Percentiles rank a stretch among this genome's conserved stretches.
Evolutionary conservation across 2,888 invertebrate genomes (phyloP).

Genomic region (Troglohyphantes excavatus): DNA sequence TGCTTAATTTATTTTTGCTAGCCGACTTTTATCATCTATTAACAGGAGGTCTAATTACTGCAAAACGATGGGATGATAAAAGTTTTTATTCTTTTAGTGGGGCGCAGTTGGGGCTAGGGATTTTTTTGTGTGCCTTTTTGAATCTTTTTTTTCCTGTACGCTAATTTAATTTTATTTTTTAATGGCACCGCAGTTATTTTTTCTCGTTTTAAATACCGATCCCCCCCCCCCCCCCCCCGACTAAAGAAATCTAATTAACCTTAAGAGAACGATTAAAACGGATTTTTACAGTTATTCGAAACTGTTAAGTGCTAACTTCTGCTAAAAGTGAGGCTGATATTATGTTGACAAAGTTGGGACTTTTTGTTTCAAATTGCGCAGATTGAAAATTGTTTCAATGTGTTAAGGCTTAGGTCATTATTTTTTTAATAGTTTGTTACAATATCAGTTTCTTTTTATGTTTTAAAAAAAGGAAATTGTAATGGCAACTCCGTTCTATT

Average conservation of each 20-base stretch:
- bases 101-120: slow-evolving; percentile 17
- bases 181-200: slow-evolving; percentile 1
- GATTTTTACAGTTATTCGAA: slow-evolving; percentile 13
- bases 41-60: slow-evolving; percentile 76
- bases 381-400: background rate
- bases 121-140: slow-evolving; percentile 26
- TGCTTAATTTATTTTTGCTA: slow-evolving; percentile 60
- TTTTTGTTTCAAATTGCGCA: background rate
- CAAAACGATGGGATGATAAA: slow-evolving; percentile 73
- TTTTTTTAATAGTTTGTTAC: too few species aligned
- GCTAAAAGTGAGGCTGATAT: background rate
- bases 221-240: background rate
- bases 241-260: slow-evolving; percentile 59
- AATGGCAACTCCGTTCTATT: too few species aligned
- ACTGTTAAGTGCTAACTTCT: background rate
- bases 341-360: too few species aligned
- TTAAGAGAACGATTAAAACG: slow-evolving; percentile 36
- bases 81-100: slow-evolving; percentile 64
- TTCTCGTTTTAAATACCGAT: slow-evolving; percentile 19
- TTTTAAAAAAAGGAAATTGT: too few species aligned
- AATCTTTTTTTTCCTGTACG: slow-evolving; percentile 17
- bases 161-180: slow-evolving; percentile 76
- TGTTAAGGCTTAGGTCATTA: too few species aligned
- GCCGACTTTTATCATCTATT: slow-evolving; percentile 72
- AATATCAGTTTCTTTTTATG: too few species aligned